These are phyloP conservation scores for Adelognathus sp. DNA, from an alignment of 2,888 invertebrate species.

Conservation along the genomic window DNA sequence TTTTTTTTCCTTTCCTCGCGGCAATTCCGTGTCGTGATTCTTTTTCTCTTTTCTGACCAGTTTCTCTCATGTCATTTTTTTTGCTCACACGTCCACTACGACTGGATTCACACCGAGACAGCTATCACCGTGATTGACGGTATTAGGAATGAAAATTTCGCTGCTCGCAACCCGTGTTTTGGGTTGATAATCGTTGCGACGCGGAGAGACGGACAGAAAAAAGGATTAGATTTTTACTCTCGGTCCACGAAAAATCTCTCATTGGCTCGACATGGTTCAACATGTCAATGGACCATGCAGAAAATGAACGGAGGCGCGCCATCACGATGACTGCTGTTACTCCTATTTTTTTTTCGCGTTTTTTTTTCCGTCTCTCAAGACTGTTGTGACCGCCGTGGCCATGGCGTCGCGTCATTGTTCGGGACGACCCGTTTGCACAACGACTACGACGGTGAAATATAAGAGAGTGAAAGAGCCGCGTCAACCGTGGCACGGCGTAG, in stretches of 20 bases:
- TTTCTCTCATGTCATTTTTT: constrained; percentile 13
- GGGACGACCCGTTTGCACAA: constrained; percentile 1
- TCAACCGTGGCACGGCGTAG: constrained; percentile 27
- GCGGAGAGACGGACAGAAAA: too few relatives aligned
- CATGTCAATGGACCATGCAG: constrained; percentile 71
- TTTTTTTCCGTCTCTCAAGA: too few relatives aligned
- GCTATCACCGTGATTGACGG: constrained; percentile 9
- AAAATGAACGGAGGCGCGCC: constrained; percentile 68
- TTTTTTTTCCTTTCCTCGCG: constrained; percentile 11
- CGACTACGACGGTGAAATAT: constrained; percentile 18
- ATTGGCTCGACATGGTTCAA: constrained; percentile 56
- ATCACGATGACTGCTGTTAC: neutral
- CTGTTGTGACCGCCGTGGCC: constrained; percentile 22
- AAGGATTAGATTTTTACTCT: too few relatives aligned
- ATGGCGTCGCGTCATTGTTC: constrained; percentile 52
- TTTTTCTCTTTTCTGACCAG: neutral
- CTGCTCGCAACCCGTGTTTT: neutral
- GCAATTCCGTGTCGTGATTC: constrained; percentile 16
- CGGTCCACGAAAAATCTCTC: constrained; percentile 58
- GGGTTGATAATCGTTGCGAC: neutral
- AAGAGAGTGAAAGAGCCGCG: constrained; percentile 34
- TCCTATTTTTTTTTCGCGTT: constrained; percentile 29
- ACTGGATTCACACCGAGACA: neutral
- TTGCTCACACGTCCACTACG: neutral
- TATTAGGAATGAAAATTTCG: constrained; percentile 52